Base-by-base conservation (phyloP, 1,140 invertebrate species). In the Pentalonia nigronervosa region DNA sequence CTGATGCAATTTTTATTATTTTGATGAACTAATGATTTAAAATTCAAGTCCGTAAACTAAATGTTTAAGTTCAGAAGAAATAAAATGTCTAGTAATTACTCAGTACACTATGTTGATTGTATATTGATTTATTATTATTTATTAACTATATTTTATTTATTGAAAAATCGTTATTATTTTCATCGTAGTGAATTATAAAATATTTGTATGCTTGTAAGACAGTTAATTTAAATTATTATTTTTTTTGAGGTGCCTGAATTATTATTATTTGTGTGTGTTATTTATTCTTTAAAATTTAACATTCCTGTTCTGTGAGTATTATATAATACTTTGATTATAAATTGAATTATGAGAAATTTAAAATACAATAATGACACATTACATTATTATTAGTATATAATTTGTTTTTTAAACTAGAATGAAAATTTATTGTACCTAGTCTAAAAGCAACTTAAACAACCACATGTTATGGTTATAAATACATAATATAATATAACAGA, bases 201-300 rank as follows among this genome's bases (percentile, higher is more conserved):
- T 47, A 47, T 86, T 86, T 86, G 20, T 50, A 88, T n/a, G n/a
- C 47, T 41, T 88, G 47, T 88, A 88, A 88, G 48, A 88, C 17
- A 1, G 17, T 47, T 36, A 89, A 53, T 53, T 53, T 53, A 34
- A 34, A 89, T 89, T 45, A 45, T 45, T 25, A 47, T 45, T 86
- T 47, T 86, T 45, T 87, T 89, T 89, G 48, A 53, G 87, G 87
- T 89, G 9, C 36, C 17, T 89, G 48, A 36, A 30, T 23, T 34
- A 36, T 53, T 53, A 53, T 53, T 53, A 21, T 48, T 88, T 87
- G n/a, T 88, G 30, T 88, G 45, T 88, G 86, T 87, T 87, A 87
- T 48, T 88, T 88, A 88, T 88, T 88, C 45, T 88, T 88, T 34
- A 48, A 88, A 88, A 50, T 88, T 88, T 88, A 34, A 88, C 86